Percentiles rank a stretch among this genome's conserved stretches.
Evolutionary conservation across 2,888 invertebrate species (phyloP).

Genomic region (Cyrtodaria siliqua): DNA sequence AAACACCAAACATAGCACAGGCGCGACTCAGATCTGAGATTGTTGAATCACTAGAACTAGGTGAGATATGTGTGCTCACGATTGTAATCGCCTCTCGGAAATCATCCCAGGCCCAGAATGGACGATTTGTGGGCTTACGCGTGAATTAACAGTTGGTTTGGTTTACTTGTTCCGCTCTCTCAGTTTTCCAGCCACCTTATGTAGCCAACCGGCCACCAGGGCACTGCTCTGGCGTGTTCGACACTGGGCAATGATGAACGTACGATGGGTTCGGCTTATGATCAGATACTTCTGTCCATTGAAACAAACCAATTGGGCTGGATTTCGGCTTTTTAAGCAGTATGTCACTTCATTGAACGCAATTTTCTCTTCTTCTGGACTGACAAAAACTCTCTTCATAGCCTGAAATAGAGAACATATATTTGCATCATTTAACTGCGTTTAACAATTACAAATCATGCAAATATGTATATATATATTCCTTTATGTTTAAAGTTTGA

Average conservation of each 20-base stretch:
- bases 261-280: slow-evolving; percentile 37
- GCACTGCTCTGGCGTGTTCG: slow-evolving; percentile 25
- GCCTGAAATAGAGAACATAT: slow-evolving; percentile 27
- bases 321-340: slow-evolving; percentile 38
- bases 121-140: no score
- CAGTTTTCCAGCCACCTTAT: slow-evolving; percentile 37
- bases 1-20: no score
- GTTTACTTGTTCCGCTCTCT: slow-evolving; percentile 30
- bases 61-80: no score
- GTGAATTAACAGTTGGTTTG: no score
- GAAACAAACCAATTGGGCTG: slow-evolving; percentile 38
- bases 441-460: no score
- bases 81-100: no score
- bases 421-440: no score
- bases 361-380: slow-evolving; percentile 10
- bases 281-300: slow-evolving; percentile 50
- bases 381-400: background rate
- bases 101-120: no score
- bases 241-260: slow-evolving; percentile 43
- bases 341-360: slow-evolving; percentile 38
- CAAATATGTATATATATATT: no score
- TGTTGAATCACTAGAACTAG: no score
- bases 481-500: no score
- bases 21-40: no score
- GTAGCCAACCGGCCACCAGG: slow-evolving; percentile 37